Evolutionary conservation across 2,113 vertebrate species (phyloP), one percentile per base, ranked within the genome.

Genomic region (Prietella phreatophila): DNA sequence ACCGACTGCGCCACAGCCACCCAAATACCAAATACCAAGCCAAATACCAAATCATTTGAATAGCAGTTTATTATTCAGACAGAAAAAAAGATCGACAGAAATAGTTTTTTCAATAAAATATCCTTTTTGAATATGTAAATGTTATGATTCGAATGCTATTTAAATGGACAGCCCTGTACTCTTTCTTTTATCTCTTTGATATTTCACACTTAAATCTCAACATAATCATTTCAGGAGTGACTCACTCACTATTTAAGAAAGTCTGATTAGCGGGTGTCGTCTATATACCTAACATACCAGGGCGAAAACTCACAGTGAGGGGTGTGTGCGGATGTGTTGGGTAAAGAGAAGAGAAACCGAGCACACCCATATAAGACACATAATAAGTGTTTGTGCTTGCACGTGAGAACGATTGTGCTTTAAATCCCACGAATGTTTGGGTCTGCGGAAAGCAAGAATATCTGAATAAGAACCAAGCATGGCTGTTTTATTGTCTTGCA

Each of bases 271-370:
- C 56, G 33, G 30, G 30, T 60, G 79, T 60, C 19, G 22, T 61
- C 22, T 82, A 22, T 82, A 42, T 82, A 22, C 56, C 80, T 25
- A 25, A 42, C 80, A 82, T 82, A 82, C 80, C 80, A 82, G 33
- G 20, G n/a, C 42, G 56, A 61, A 33, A 42, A 39, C 55, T 58
- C 79, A 81, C 80, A 61, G 80, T 61, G 7, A 82, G 33, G 56
- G 86, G 80, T 86, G 82, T 84, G 83, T 55, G 42, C 80, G 80
- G 80, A 82, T 84, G 83, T 71, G 83, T 36, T 30, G 65, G 65
- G 61, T 20, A 15, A 53, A 84, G 47, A 55, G 47, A 67, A 36
- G 83, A 71, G 47, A 69, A 71, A 53, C 63, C 6, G 42, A 65
- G 17, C 83, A 84, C 80, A 27, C 80, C 80, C 80, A 25, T 82